Conservation (phyloP, 1,140 invertebrate species). For the Lepidurus arcticus region DNA sequence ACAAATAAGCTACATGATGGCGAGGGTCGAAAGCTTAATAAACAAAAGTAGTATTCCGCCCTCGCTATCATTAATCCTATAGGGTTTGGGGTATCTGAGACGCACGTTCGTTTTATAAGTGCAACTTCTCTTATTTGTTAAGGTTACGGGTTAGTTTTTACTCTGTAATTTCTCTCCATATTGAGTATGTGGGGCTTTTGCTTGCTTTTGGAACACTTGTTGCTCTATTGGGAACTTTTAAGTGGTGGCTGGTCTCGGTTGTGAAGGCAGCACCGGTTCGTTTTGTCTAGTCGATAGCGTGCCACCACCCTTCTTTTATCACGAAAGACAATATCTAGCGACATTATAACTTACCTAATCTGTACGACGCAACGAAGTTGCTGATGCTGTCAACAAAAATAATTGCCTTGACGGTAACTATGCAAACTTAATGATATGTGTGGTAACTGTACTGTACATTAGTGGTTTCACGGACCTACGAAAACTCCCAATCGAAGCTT, state of each 20-base stretch:
- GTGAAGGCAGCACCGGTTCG: too few relatives aligned
- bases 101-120: too few relatives aligned
- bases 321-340: too few relatives aligned
- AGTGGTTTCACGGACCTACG: background rate
- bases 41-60: too few relatives aligned
- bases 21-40: too few relatives aligned
- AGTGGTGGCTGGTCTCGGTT: background rate
- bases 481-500: background rate
- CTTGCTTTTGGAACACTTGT: conserved; percentile 2
- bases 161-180: background rate
- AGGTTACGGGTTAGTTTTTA: too few relatives aligned
- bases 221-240: background rate
- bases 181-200: background rate
- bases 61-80: too few relatives aligned
- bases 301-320: too few relatives aligned
- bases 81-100: too few relatives aligned
- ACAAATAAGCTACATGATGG: too few relatives aligned
- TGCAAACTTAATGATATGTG: background rate
- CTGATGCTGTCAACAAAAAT: background rate
- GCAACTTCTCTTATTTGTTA: too few relatives aligned
- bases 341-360: background rate
- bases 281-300: too few relatives aligned
- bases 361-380: background rate
- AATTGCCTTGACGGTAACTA: background rate
- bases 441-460: background rate